A percentile compares a stretch with the other conserved stretches of the same genome.
Evolutionary conservation across 1,140 invertebrate species (phyloP).

Genomic region (Aphis craccivora): DNA sequence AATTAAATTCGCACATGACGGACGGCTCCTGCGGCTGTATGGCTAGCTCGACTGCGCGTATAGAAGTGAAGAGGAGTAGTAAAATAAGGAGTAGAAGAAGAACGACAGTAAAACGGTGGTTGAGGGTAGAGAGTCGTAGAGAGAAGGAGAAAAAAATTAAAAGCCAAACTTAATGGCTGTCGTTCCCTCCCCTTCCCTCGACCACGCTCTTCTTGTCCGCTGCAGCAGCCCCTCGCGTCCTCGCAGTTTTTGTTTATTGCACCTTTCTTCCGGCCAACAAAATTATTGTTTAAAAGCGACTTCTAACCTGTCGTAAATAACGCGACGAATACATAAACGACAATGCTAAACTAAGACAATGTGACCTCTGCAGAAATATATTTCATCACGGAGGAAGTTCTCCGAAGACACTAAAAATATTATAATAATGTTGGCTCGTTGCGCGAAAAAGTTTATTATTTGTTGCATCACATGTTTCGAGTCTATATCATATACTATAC

Average conservation of each 20-base stretch:
- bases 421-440: conserved; percentile 26
- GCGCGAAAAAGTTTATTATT: conserved; percentile 9
- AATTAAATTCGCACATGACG: conserved; percentile 57
- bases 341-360: conserved; percentile 48
- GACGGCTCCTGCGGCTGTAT: conserved; percentile 29
- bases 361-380: conserved; percentile 42
- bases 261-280: conserved; percentile 54
- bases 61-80: no score
- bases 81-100: background rate
- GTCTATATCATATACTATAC: background rate
- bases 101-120: background rate
- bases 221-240: background rate
- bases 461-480: background rate
- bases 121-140: background rate
- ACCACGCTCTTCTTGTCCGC: background rate
- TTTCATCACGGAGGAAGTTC: conserved; percentile 45
- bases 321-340: conserved; percentile 40
- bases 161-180: conserved; percentile 54
- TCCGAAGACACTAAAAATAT: conserved; percentile 19
- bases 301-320: conserved; percentile 49
- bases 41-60: background rate
- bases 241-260: conserved; percentile 52
- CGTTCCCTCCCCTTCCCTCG: background rate
- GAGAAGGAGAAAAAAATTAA: conserved; percentile 46
- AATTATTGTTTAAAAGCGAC: conserved; percentile 54